Evolutionary conservation across 2,888 invertebrate genomes (phyloP), one percentile per base, ranked within the genome.

Genomic region (Allophyes oxyacanthae): DNA sequence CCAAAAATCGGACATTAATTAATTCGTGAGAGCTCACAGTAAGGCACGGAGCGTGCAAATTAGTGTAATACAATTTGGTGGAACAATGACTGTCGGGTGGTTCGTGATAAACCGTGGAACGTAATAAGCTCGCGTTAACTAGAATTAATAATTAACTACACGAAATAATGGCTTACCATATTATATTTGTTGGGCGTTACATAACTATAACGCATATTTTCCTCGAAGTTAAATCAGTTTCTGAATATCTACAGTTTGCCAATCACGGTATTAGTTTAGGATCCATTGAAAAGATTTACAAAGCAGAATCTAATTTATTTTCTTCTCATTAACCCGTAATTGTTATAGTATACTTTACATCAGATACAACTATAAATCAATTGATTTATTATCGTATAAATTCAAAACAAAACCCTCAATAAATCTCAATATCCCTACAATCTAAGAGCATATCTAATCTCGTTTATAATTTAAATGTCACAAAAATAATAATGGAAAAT

Each of bases 61-160:
- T 72, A 46, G 54, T 70, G 65, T 56, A 54, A 62, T 76, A 58
- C 49, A 69, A 65, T 75, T 65, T 62, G 30, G 42, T 43, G 32
- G 59, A 65, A 65, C 57, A 69, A 65, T 68, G 48, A 63, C 34
- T 60, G 56, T 42, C 46, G 57, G 52, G 32, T n/a, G 43, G 48
- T 41, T 60, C 54, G 50, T 71, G 56, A 64, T 69, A 69, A 72
- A 62, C 69, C 66, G 64, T 55, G 56, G 56, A 36, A 37, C 30
- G 54, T 65, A 67, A 73, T 67, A 68, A 65, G 69, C 59, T 50
- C 48, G 43, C 43, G 63, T 57, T 60, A 62, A 64, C 62, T 45
- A 64, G 45, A 66, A 69, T 75, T 69, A 60, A 60, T 66, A 72
- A 74, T 60, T 75, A 72, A 74, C 65, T 32, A 55, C 55, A 49